Percentiles rank a stretch among this genome's conserved stretches.
phyloP scores from a whole-genome alignment of 1,140 invertebrate species.

The Pristionchus pacificus region DNA sequence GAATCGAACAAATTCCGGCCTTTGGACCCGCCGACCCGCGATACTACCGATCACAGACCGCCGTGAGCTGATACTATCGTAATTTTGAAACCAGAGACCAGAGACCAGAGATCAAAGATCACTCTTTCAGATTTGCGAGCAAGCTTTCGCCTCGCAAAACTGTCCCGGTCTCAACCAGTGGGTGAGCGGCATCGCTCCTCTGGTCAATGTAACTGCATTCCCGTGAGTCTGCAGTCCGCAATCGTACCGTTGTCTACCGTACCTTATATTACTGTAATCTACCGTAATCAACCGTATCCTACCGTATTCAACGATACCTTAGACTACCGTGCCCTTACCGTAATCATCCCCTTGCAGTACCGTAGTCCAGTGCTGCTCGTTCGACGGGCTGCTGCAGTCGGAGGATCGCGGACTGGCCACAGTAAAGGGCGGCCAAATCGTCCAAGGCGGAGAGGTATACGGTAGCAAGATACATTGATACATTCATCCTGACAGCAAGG shows the following conservation, averaged over 20 bases:
- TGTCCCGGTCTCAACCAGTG: slow-evolving; percentile 41
- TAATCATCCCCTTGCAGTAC: slow-evolving; percentile 22
- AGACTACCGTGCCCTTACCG: too few species aligned
- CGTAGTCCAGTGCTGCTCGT: slow-evolving; percentile 49
- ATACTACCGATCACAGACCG: slow-evolving; percentile 15
- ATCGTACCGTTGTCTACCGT: slow-evolving; percentile 4
- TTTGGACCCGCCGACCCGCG: slow-evolving; percentile 19
- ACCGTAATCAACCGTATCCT: background rate
- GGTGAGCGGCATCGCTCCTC: slow-evolving; percentile 49
- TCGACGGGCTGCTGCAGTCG: slow-evolving; percentile 40
- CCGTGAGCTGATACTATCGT: slow-evolving; percentile 1
- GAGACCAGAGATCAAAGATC: slow-evolving; percentile 4
- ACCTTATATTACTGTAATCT: slow-evolving; percentile 8
- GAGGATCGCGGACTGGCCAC: slow-evolving; percentile 45
- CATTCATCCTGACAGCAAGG: too few species aligned
- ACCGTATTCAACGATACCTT: too few species aligned
- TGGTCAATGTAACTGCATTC: slow-evolving; percentile 39
- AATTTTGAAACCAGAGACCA: background rate
- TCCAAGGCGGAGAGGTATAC: slow-evolving; percentile 47
- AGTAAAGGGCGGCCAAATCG: slow-evolving; percentile 49
- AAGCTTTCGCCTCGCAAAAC: slow-evolving; percentile 39
- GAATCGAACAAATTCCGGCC: slow-evolving; percentile 7
- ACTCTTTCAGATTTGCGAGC: slow-evolving; percentile 42
- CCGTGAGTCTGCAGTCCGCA: slow-evolving; percentile 31
- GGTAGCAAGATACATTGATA: slow-evolving; percentile 23